Base-by-base conservation (phyloP, 2,888 invertebrate species). In the Leptodirus hochenwartii region DNA sequence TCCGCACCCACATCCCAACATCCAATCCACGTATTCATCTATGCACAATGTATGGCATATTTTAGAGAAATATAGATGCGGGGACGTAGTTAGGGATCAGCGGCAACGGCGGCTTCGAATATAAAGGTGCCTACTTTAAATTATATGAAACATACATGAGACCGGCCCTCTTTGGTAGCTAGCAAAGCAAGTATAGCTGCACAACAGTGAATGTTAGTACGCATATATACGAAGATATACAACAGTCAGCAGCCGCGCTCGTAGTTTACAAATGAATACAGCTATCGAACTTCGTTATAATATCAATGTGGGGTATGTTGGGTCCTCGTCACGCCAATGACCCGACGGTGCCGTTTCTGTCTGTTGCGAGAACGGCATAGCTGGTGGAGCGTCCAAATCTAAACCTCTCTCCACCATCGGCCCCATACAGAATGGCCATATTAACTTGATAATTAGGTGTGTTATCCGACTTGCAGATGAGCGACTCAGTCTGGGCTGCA, bases 391-490 rank as follows among this genome's bases (percentile, higher is more conserved):
- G 48, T 44, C 53, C 51, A 50, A 57, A 53, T 56, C 51, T 51
- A 54, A 54, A 53, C 58, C 58, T 57, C 60, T 60, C 53, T 53
- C 54, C 54, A 51, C 6, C 6, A 8, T 47, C 54, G 48, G 54
- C 54, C 51, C 62, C 63, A 66, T 66, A 66, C 68, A 65, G 69
- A 69, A 72, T 72, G 67, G 68, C 76, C 75, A 72, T 76, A 77
- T 76, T 75, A 76, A 77, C 77, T 78, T 77, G 77, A 76, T 78
- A 78, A 78, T 78, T 78, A 78, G 77, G 71, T 73, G 69, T 72
- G 75, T 74, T 75, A 76, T 77, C 75, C 71, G 77, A 77, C 76
- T 77, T 77, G 76, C 77, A 77, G 77, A 78, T 78, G 77, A 78
- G 75, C 61, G 59, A 60, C 61, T 51, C 62, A 64, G 62, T 64